Conservation (phyloP, 2,797 vertebrate species). For the Octomys mimax region DNA sequence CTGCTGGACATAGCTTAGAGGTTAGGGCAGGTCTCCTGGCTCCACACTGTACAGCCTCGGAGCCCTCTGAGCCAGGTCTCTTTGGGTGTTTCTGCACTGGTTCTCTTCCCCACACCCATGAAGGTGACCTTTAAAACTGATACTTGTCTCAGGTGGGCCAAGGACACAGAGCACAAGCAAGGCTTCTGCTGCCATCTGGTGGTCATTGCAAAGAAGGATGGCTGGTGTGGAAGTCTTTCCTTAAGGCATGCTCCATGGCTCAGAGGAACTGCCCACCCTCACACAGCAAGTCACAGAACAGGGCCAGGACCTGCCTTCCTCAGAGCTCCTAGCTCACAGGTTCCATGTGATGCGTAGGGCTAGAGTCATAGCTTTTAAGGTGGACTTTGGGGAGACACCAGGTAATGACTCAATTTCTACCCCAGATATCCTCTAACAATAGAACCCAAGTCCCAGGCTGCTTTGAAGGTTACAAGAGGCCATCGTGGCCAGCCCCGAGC, state of each 20-base stretch:
- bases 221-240: rapidly evolving
- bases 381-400: neutral
- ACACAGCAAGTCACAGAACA: neutral
- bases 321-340: neutral
- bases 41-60: neutral
- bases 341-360: too few relatives aligned
- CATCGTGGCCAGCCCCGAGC: rapidly evolving
- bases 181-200: constrained; percentile 72
- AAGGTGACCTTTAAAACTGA: constrained; percentile 75
- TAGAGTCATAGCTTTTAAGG: neutral
- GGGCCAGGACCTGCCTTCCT: neutral
- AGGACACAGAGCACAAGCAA: neutral
- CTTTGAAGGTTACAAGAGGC: too few relatives aligned
- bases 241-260: neutral
- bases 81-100: neutral
- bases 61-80: neutral
- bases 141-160: rapidly evolving
- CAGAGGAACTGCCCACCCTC: neutral
- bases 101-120: neutral
- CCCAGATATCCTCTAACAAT: neutral
- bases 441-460: too few relatives aligned
- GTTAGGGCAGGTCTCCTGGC: neutral
- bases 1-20: neutral
- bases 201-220: neutral
- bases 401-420: neutral